Conservation (phyloP, 2,888 invertebrate species). For the Stegana nigrithorax region DNA sequence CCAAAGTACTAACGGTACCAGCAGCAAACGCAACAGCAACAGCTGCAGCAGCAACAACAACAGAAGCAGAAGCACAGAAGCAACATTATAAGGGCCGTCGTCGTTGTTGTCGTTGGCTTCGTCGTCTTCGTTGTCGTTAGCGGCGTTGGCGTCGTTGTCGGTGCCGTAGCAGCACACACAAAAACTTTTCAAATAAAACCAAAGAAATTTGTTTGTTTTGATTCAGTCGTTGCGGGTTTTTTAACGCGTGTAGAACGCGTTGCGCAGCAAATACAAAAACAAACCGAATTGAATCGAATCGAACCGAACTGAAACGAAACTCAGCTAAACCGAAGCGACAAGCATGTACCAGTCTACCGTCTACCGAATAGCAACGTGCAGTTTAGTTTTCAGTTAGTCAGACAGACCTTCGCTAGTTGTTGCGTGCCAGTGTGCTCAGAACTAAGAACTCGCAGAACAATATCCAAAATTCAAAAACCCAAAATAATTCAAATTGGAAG, state of each 20-base stretch:
- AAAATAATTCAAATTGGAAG: too few species aligned
- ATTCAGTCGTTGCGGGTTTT: slow-evolving; percentile 65
- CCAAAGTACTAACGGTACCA: neutral
- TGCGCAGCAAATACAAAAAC: slow-evolving; percentile 26
- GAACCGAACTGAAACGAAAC: neutral
- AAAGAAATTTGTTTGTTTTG: slow-evolving; percentile 60
- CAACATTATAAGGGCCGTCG: neutral
- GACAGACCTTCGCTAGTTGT: too few species aligned
- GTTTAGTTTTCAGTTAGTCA: too few species aligned
- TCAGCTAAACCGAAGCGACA: slow-evolving; percentile 2
- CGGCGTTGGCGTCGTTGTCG: neutral
- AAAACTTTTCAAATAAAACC: slow-evolving; percentile 55
- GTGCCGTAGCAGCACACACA: slow-evolving; percentile 6
- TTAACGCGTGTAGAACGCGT: slow-evolving; percentile 44
- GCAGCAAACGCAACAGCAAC: slow-evolving; percentile 8
- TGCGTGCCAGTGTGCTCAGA: too few species aligned
- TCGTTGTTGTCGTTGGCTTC: too few species aligned
- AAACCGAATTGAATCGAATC: neutral
- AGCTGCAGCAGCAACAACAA: neutral
- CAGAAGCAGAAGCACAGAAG: neutral
- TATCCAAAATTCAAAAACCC: too few species aligned
- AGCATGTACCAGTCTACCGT: too few species aligned
- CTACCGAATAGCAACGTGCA: too few species aligned
- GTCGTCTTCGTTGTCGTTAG: too few species aligned
- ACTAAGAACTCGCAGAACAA: too few species aligned